A percentile compares a stretch with the other conserved stretches of the same genome.
Conservation (phyloP, 2,888 invertebrate species). For the Ornithoptera alexandrae region DNA sequence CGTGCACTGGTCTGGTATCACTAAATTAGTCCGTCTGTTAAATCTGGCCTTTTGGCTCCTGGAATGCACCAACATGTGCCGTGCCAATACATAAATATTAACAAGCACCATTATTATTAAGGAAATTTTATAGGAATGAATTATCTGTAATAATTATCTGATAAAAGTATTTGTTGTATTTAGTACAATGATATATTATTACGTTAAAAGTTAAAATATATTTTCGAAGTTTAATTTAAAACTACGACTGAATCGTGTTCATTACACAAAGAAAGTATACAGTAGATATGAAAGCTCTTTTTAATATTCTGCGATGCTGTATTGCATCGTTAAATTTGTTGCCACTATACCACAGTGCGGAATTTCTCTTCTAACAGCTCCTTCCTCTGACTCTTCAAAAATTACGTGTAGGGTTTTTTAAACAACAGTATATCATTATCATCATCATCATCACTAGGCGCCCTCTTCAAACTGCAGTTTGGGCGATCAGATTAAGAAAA, state of each 20-base stretch:
- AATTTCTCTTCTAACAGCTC: background rate
- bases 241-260: no score
- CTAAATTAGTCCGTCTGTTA: background rate
- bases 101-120: background rate
- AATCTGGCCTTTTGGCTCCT: conserved; percentile 1
- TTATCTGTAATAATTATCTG: background rate
- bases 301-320: background rate
- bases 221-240: no score
- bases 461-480: no score
- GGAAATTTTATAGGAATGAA: background rate
- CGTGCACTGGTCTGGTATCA: background rate
- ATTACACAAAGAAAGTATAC: background rate
- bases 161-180: no score
- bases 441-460: no score
- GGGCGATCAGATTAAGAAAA: no score
- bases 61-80: background rate
- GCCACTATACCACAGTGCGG: conserved; percentile 14
- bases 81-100: conserved; percentile 1
- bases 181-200: no score
- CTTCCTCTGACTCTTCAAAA: background rate
- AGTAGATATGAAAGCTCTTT: background rate
- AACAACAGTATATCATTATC: background rate
- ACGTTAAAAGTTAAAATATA: no score
- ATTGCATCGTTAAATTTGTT: conserved; percentile 4
- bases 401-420: background rate